phyloP scores from a whole-genome alignment of 1,140 invertebrate species.

The Riptortus pedestris region DNA sequence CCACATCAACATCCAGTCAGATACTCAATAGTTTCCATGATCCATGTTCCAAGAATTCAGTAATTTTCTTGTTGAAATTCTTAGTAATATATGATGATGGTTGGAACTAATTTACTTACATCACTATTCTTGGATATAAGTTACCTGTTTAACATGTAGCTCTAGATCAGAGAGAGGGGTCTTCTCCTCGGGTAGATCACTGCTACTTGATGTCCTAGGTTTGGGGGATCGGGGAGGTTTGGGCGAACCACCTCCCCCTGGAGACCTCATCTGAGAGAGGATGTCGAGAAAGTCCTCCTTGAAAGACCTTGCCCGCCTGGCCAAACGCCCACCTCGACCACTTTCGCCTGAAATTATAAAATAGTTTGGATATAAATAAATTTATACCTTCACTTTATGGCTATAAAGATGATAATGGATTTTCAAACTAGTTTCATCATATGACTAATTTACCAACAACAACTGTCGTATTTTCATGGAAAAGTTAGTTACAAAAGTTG shows the following conservation, averaged over 20 bases:
- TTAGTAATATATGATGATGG: background rate
- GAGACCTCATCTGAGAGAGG: slow-evolving; percentile 73
- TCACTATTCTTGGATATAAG: no score
- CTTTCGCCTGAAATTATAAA: slow-evolving; percentile 27
- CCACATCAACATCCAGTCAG: no score
- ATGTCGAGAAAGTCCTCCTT: slow-evolving; percentile 84
- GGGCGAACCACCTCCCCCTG: slow-evolving; percentile 35
- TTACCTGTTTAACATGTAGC: slow-evolving; percentile 51
- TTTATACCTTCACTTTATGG: no score
- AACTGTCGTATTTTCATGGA: no score
- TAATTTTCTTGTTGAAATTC: no score
- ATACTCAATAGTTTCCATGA: no score
- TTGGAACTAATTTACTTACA: background rate
- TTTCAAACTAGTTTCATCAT: no score
- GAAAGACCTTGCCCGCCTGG: slow-evolving; percentile 72
- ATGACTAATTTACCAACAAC: no score
- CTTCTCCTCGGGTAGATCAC: slow-evolving; percentile 36
- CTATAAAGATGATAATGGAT: no score
- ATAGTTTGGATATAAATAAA: no score
- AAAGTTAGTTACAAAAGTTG: no score
- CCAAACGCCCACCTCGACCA: slow-evolving; percentile 56
- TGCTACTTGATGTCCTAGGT: slow-evolving; percentile 38
- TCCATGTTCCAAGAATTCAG: no score
- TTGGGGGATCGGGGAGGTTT: slow-evolving; percentile 36
- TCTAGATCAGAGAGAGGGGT: slow-evolving; percentile 48